phyloP scores from a whole-genome alignment of 1,140 invertebrate genomes.

The Frieseomelitta varia region DNA sequence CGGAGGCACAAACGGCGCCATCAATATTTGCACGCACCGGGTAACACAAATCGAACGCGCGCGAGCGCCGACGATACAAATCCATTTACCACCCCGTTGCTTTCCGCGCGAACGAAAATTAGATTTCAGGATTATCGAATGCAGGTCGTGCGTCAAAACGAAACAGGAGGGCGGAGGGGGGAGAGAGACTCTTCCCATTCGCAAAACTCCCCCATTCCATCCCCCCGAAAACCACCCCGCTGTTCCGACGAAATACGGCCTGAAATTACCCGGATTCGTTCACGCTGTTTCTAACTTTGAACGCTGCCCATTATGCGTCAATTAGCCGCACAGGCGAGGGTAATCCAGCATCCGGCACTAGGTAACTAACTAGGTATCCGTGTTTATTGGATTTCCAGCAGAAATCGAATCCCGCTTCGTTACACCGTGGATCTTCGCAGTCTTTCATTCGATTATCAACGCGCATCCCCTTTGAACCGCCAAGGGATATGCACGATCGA shows the following conservation, averaged over 20 bases:
- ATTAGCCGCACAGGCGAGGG: conserved; percentile 12
- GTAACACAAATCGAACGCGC: conserved; percentile 28
- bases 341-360: conserved; percentile 21
- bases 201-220: too few relatives aligned
- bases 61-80: neutral
- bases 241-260: neutral
- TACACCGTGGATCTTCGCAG: neutral
- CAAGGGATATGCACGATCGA: too few relatives aligned
- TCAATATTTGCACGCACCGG: conserved; percentile 26
- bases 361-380: conserved; percentile 17
- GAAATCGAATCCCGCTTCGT: neutral
- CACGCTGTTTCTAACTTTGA: conserved; percentile 33
- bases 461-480: too few relatives aligned
- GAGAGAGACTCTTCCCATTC: too few relatives aligned
- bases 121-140: conserved; percentile 42
- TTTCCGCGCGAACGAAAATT: conserved; percentile 15
- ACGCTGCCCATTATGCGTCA: conserved; percentile 27
- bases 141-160: conserved; percentile 34
- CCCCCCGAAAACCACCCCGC: too few relatives aligned
- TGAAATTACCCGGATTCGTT: conserved; percentile 26
- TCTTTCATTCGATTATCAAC: neutral
- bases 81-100: neutral
- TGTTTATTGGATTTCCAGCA: conserved; percentile 3
- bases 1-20: neutral
- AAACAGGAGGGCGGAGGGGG: neutral